Evolutionary conservation across 30 jellyfish, hydroid and myxozoan genomes (phyloP).

Genomic region (Nemopilema nomurai): DNA sequence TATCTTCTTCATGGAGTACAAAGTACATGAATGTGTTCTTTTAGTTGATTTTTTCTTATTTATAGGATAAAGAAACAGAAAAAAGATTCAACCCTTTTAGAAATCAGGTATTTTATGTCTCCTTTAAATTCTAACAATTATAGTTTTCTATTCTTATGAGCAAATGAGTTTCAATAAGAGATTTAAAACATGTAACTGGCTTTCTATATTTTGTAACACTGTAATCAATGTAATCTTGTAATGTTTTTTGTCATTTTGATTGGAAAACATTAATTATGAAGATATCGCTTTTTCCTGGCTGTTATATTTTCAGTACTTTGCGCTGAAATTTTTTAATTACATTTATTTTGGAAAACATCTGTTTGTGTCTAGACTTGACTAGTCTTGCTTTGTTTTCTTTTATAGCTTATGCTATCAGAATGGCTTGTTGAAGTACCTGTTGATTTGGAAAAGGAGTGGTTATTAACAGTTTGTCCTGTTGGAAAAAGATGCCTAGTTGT

Average conservation of each 20-base stretch:
- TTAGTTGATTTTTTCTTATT: neutral
- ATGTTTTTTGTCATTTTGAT: too few species aligned
- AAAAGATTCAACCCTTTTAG: constrained; percentile 80
- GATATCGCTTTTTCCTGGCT: too few species aligned
- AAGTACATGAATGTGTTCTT: neutral
- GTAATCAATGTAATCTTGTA: too few species aligned
- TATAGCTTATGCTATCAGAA: constrained; percentile 92
- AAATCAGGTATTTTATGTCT: constrained; percentile 65
- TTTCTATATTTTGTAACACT: neutral
- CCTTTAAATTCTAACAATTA: neutral
- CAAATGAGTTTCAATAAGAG: too few species aligned
- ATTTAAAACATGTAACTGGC: neutral
- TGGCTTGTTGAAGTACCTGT: constrained; percentile 94
- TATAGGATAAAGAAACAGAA: neutral
- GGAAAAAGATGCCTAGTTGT: constrained; percentile 93
- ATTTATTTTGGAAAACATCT: too few species aligned
- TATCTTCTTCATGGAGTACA: too few species aligned
- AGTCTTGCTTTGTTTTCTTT: neutral
- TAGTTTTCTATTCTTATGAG: too few species aligned
- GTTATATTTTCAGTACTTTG: too few species aligned
- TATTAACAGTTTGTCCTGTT: constrained; percentile 86
- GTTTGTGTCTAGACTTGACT: neutral
- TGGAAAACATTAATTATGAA: too few species aligned
- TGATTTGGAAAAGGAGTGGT: constrained; percentile 78
- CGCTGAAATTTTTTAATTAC: too few species aligned